Evolutionary conservation across 2,888 invertebrate genomes (phyloP).

Genomic region (Blera fallax): DNA sequence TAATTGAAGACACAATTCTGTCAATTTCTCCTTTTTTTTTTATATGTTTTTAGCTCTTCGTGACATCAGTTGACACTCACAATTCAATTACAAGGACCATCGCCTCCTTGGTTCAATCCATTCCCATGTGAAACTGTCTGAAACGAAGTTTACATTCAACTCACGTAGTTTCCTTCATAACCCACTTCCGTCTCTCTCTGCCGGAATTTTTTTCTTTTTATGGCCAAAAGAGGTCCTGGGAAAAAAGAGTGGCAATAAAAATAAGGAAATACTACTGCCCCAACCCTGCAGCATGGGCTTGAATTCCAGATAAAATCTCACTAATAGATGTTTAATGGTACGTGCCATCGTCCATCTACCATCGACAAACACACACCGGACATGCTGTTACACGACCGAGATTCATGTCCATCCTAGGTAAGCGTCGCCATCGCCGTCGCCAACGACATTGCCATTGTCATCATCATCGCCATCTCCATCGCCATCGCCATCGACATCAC

Average conservation of each 20-base stretch:
- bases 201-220: constrained; percentile 17
- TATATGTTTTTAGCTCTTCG: neutral
- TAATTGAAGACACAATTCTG: neutral
- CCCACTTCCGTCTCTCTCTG: constrained; percentile 63
- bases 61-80: constrained; percentile 62
- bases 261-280: constrained; percentile 5
- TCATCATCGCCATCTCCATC: too few species aligned
- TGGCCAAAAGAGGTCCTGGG: constrained; percentile 32
- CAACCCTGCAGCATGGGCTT: neutral
- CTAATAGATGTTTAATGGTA: constrained; percentile 71
- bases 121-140: neutral
- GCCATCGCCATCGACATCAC: too few species aligned
- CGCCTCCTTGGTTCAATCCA: neutral
- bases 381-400: constrained; percentile 43
- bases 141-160: constrained; percentile 33
- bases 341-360: constrained; percentile 49
- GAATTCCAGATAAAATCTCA: constrained; percentile 61
- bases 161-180: constrained; percentile 66
- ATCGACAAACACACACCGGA: constrained; percentile 30
- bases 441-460: too few species aligned
- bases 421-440: neutral
- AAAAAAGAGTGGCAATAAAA: constrained; percentile 20
- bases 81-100: constrained; percentile 70
- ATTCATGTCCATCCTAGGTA: constrained; percentile 51
- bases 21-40: neutral